These are phyloP conservation scores for Sinohyriopsis cumingii DNA, from an alignment of 2,888 invertebrate genomes.

Conservation along the genomic window DNA sequence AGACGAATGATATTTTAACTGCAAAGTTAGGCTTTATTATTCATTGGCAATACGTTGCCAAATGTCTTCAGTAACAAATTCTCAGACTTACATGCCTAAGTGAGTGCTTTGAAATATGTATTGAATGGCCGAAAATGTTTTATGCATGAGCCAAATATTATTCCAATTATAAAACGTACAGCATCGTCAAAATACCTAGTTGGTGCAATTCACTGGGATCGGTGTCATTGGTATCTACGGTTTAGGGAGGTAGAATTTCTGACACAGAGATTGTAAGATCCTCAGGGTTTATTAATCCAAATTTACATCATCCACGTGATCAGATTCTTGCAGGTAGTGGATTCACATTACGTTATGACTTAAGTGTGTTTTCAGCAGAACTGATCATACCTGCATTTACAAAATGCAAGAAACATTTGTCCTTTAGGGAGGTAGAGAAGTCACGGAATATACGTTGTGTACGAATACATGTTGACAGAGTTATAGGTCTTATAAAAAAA, in stretches of 20 bases:
- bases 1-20: too few relatives aligned
- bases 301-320: slow-evolving; percentile 31
- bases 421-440: slow-evolving; percentile 30
- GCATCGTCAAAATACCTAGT: slow-evolving; percentile 6
- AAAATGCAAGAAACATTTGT: slow-evolving; percentile 33
- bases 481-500: slow-evolving; percentile 39
- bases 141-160: too few relatives aligned
- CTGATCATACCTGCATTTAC: slow-evolving; percentile 31
- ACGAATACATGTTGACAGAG: slow-evolving; percentile 39
- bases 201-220: slow-evolving; percentile 20
- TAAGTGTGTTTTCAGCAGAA: slow-evolving; percentile 28
- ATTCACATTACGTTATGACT: slow-evolving; percentile 38
- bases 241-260: slow-evolving; percentile 26
- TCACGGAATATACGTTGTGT: slow-evolving; percentile 26
- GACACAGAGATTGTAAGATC: slow-evolving; percentile 30
- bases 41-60: too few relatives aligned
- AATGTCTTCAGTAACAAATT: too few relatives aligned
- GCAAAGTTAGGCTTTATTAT: too few relatives aligned
- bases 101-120: too few relatives aligned
- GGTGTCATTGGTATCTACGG: slow-evolving; percentile 31
- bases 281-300: slow-evolving; percentile 25
- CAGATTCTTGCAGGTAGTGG: slow-evolving; percentile 39
- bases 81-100: too few relatives aligned
- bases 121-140: too few relatives aligned
- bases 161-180: too few relatives aligned